Evolutionary conservation across 2,797 vertebrate species (phyloP).

Genomic region (Odontamblyopus rebecca): DNA sequence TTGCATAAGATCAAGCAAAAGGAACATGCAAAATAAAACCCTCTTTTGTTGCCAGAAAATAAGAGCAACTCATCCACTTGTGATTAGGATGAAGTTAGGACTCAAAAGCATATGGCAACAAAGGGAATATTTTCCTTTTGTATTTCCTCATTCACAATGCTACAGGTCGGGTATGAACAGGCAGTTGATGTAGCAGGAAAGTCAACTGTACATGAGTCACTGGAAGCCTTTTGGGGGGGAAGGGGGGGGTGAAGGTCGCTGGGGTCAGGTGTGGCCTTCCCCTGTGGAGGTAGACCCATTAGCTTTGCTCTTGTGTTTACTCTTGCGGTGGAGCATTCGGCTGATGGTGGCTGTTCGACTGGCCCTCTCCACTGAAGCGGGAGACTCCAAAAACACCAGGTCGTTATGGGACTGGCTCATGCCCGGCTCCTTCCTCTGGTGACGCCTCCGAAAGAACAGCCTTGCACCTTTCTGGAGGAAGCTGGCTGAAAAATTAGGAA

Average conservation of each 20-base stretch:
- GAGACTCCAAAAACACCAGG: conserved; percentile 90
- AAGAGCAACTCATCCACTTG: background rate
- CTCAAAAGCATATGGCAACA: conserved; percentile 25
- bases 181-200: conserved; percentile 25
- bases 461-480: conserved; percentile 90
- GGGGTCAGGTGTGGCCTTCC: conserved; percentile 73
- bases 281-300: conserved; percentile 77
- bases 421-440: conserved; percentile 92
- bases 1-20: conserved; percentile 55
- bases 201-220: conserved; percentile 24
- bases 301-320: conserved; percentile 82
- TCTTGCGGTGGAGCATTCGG: conserved; percentile 86
- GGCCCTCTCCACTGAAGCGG: conserved; percentile 75
- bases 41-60: conserved; percentile 39
- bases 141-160: conserved; percentile 43
- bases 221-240: background rate
- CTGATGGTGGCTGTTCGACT: conserved; percentile 84
- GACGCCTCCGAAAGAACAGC: conserved; percentile 92
- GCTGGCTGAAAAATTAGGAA: conserved; percentile 77
- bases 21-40: conserved; percentile 47
- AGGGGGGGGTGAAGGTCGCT: conserved; percentile 16
- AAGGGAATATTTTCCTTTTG: conserved; percentile 31
- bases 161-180: conserved; percentile 24
- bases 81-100: conserved; percentile 3
- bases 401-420: conserved; percentile 99